Percentiles rank a stretch among this genome's conserved stretches.
These are phyloP conservation scores for Corythornis madagascariensis DNA, from an alignment of 2,113 vertebrate genomes.

Conservation along the genomic window DNA sequence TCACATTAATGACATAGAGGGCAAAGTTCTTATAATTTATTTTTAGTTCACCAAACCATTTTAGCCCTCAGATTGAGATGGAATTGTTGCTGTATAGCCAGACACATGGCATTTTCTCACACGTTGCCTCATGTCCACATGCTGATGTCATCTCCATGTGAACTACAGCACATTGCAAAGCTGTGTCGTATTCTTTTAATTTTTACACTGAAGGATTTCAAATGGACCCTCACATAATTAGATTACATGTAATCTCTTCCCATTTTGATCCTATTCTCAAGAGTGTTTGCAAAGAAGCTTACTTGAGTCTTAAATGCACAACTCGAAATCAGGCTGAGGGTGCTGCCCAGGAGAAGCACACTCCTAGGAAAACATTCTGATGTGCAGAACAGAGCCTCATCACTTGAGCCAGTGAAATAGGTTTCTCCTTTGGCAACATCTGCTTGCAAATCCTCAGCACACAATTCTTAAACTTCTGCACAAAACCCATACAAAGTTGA, in stretches of 20 bases:
- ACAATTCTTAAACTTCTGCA: background rate
- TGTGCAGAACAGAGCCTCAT: background rate
- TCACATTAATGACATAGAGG: background rate
- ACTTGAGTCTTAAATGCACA: constrained; percentile 55
- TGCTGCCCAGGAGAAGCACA: background rate
- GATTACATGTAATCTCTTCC: constrained; percentile 67
- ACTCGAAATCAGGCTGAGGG: constrained; percentile 44
- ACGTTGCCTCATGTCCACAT: background rate
- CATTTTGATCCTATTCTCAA: constrained; percentile 61
- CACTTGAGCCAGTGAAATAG: background rate
- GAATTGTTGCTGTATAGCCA: background rate
- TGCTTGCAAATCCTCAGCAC: rapidly evolving
- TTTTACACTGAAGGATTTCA: constrained; percentile 55
- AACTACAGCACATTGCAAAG: background rate
- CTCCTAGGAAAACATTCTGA: constrained; percentile 11
- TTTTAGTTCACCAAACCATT: constrained; percentile 38
- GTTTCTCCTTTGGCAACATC: background rate
- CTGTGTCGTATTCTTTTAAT: constrained; percentile 49
- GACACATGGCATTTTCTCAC: background rate
- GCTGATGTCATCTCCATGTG: background rate
- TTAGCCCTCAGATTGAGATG: background rate
- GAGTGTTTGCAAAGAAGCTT: constrained; percentile 68
- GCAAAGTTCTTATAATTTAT: constrained; percentile 46
- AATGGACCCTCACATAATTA: constrained; percentile 59
- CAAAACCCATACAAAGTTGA: background rate